Percentiles rank a stretch among this genome's conserved stretches.
phyloP scores from a whole-genome alignment of 2,888 invertebrate species.

The Xanthorhoe designata region DNA sequence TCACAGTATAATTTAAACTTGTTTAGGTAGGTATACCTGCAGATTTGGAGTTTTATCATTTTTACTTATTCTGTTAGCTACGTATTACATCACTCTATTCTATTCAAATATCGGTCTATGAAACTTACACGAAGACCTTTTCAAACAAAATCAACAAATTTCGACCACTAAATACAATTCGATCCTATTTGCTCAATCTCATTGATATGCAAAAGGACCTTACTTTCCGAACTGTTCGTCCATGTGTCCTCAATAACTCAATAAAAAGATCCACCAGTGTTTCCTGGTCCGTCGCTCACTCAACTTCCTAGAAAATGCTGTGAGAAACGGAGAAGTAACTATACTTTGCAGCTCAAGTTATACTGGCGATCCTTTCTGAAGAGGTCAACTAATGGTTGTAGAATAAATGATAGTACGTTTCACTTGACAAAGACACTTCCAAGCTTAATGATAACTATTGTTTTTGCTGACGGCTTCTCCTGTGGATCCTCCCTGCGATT shows the following conservation, averaged over 20 bases:
- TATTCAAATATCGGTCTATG: too few relatives aligned
- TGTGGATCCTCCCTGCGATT: too few relatives aligned
- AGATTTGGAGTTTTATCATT: too few relatives aligned
- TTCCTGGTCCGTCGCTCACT: conserved; percentile 20
- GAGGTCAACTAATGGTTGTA: conserved; percentile 13
- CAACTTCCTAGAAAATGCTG: neutral
- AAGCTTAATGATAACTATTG: neutral
- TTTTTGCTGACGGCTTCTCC: neutral
- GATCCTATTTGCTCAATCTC: neutral
- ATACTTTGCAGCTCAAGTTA: conserved; percentile 15
- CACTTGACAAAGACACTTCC: conserved; percentile 5
- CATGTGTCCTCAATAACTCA: conserved; percentile 27
- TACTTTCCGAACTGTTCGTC: conserved; percentile 10
- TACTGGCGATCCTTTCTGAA: conserved; percentile 10
- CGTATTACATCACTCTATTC: too few relatives aligned
- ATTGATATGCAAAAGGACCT: conserved; percentile 13
- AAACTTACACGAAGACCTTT: neutral
- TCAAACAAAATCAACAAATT: neutral
- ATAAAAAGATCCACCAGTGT: conserved; percentile 21
- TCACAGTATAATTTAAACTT: too few relatives aligned
- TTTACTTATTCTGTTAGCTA: too few relatives aligned
- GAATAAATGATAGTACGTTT: conserved; percentile 10
- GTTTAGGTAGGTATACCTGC: too few relatives aligned
- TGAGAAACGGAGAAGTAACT: conserved; percentile 14
- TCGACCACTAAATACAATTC: neutral